A percentile compares a stretch with the other conserved stretches of the same genome.
phyloP scores from a whole-genome alignment of 1,140 invertebrate species.

The Wiebesia pumilae region DNA sequence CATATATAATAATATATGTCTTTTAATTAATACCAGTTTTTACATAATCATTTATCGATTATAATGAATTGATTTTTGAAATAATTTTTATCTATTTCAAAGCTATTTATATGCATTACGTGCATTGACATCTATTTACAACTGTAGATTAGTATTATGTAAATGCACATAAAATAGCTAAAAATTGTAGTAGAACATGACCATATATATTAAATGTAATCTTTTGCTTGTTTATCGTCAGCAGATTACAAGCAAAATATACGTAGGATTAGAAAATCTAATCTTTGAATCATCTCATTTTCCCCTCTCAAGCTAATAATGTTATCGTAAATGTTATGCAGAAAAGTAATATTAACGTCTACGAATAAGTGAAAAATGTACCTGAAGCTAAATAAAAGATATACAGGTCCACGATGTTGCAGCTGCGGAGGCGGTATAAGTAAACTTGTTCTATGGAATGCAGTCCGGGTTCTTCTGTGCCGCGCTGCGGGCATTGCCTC shows the following conservation, averaged over 20 bases:
- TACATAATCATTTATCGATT: too few relatives aligned
- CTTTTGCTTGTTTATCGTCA: background rate
- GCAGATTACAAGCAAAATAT: background rate
- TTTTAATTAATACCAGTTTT: too few relatives aligned
- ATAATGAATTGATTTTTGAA: too few relatives aligned
- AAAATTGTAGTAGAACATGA: too few relatives aligned
- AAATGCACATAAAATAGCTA: too few relatives aligned
- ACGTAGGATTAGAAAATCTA: background rate
- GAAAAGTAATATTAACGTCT: background rate
- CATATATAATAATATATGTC: too few relatives aligned
- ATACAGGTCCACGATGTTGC: too few relatives aligned
- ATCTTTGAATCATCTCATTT: background rate
- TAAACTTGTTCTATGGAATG: conserved; percentile 70
- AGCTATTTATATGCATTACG: too few relatives aligned
- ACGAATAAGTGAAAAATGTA: background rate
- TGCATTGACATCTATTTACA: too few relatives aligned
- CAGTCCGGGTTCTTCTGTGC: conserved; percentile 54
- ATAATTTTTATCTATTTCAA: too few relatives aligned
- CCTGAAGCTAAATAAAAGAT: background rate
- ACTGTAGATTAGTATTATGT: too few relatives aligned
- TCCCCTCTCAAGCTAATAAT: background rate
- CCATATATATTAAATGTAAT: too few relatives aligned
- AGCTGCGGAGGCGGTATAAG: background rate
- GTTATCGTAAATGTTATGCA: background rate
- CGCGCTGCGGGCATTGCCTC: conserved; percentile 30